Evolutionary conservation across 2,888 invertebrate species (phyloP).

Genomic region (Cynaeus angustus): DNA sequence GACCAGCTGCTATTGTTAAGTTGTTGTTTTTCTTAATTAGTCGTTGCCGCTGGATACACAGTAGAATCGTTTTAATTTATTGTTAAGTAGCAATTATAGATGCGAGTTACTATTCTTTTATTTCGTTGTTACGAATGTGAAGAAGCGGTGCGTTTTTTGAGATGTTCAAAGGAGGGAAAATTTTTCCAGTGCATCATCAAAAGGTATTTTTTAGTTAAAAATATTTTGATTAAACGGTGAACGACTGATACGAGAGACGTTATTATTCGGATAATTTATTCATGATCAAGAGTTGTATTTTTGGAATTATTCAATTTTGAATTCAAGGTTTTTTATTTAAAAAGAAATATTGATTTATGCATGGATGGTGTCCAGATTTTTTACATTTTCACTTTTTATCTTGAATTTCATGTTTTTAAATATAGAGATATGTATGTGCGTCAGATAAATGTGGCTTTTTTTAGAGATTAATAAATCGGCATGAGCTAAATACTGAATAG

Average conservation of each 20-base stretch:
- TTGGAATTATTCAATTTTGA: too few species aligned
- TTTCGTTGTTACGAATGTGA: conserved; percentile 15
- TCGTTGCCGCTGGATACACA: conserved; percentile 42
- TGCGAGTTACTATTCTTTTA: conserved; percentile 21
- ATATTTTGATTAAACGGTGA: conserved; percentile 25
- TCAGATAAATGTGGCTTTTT: too few species aligned
- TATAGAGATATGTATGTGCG: too few species aligned
- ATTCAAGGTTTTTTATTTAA: too few species aligned
- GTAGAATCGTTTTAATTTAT: conserved; percentile 39
- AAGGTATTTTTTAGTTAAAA: conserved; percentile 27
- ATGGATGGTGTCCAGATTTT: too few species aligned
- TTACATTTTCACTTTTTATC: too few species aligned
- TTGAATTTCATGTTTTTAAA: too few species aligned
- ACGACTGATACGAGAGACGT: conserved; percentile 20
- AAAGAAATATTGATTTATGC: too few species aligned
- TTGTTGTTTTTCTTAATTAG: conserved; percentile 46
- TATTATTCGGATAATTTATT: conserved; percentile 2
- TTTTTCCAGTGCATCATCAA: conserved; percentile 47
- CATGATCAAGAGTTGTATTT: background rate
- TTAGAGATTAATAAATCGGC: too few species aligned
- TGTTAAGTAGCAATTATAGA: conserved; percentile 35
- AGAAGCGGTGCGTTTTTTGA: conserved; percentile 17
- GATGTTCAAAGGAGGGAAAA: conserved; percentile 49
- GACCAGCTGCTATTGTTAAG: conserved; percentile 33
- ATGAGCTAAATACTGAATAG: too few species aligned